These are phyloP conservation scores for Tiliqua scincoides DNA, from an alignment of 2,113 vertebrate species.

Conservation along the genomic window DNA sequence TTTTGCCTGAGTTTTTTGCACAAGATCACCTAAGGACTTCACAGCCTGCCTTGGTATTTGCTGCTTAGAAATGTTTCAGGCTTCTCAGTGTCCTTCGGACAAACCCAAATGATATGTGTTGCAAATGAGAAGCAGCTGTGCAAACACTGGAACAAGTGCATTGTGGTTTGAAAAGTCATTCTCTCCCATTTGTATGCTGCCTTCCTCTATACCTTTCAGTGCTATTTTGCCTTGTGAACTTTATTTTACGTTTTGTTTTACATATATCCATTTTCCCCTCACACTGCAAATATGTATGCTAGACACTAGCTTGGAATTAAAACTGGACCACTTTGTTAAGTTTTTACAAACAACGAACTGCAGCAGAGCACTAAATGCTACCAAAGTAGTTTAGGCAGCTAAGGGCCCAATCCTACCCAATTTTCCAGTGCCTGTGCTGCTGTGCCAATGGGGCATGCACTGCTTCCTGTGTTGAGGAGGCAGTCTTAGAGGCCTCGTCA, in stretches of 20 bases:
- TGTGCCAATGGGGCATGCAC: too few relatives aligned
- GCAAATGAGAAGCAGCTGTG: constrained; percentile 47
- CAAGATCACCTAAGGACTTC: background rate
- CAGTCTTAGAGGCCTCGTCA: too few relatives aligned
- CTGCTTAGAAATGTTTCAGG: constrained; percentile 43
- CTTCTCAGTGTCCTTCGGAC: constrained; percentile 35
- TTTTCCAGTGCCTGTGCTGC: too few relatives aligned
- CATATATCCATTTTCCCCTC: too few relatives aligned
- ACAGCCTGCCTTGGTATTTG: constrained; percentile 19
- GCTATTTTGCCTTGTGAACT: constrained; percentile 44
- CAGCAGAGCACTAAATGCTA: too few relatives aligned
- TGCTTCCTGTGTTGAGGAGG: too few relatives aligned
- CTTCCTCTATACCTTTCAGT: constrained; percentile 20
- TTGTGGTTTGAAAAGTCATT: constrained; percentile 44
- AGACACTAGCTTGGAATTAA: too few relatives aligned
- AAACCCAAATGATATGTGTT: constrained; percentile 34
- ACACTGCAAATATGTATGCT: too few relatives aligned
- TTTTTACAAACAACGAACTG: too few relatives aligned
- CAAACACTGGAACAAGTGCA: constrained; percentile 58
- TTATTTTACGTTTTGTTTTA: constrained; percentile 18
- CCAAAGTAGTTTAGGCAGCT: too few relatives aligned
- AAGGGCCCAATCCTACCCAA: too few relatives aligned
- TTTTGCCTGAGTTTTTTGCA: constrained; percentile 36
- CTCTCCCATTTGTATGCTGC: constrained; percentile 19
- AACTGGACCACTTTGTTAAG: too few relatives aligned